Conservation (phyloP, 2,797 vertebrate genomes). For the Dendrocincla tyrannina region DNA sequence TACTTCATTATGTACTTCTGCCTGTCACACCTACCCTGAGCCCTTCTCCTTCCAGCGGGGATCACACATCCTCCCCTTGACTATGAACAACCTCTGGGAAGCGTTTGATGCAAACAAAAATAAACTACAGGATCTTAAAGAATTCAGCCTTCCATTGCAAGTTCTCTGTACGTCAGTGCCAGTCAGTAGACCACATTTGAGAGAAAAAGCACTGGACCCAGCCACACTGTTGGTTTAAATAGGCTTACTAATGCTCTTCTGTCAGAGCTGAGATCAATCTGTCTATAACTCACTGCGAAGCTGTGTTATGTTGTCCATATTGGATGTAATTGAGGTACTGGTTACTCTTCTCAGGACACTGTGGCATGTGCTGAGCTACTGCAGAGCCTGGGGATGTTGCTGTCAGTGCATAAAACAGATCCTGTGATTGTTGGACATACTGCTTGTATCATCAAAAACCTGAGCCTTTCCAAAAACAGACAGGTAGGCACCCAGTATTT, state of each 20-base stretch:
- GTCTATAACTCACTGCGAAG: not conserved
- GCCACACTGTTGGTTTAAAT: not conserved
- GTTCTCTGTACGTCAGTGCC: not conserved
- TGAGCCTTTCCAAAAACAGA: constrained; percentile 60
- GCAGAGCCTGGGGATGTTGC: constrained; percentile 70
- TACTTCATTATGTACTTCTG: rapidly evolving
- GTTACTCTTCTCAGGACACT: constrained; percentile 69
- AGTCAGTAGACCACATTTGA: not conserved
- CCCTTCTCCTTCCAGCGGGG: not conserved
- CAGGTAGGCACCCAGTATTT: constrained; percentile 55
- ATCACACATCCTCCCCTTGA: not conserved
- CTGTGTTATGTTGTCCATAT: rapidly evolving
- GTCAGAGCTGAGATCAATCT: not conserved
- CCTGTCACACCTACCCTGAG: not conserved
- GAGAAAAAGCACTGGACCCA: not conserved
- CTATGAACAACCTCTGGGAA: not conserved
- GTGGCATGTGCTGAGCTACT: constrained; percentile 74
- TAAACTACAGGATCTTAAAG: not conserved
- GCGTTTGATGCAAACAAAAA: not conserved
- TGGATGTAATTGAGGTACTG: not conserved
- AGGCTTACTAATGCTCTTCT: not conserved
- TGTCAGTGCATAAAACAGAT: constrained; percentile 65
- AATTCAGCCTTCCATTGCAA: not conserved
- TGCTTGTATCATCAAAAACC: constrained; percentile 74
- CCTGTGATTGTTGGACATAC: constrained; percentile 69